Conservation (phyloP, 64 coral and sea anemone genomes). For the Montipora sp. region DNA sequence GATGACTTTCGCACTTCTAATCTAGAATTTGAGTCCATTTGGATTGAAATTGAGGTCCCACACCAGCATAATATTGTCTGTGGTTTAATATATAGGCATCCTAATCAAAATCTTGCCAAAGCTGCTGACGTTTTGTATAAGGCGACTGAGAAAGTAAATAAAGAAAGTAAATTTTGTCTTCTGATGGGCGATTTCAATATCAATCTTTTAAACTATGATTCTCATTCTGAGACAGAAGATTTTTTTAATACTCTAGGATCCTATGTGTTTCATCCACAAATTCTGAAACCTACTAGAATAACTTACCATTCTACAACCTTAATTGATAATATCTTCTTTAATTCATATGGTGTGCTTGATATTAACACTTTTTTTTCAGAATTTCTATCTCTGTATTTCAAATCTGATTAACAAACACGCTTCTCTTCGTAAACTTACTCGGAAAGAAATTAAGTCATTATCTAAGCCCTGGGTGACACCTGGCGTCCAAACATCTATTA, state of each 20-base stretch:
- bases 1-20: not conserved
- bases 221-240: too few relatives aligned
- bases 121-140: constrained; percentile 17
- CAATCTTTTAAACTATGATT: too few relatives aligned
- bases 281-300: too few relatives aligned
- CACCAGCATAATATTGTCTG: constrained; percentile 59
- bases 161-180: constrained; percentile 12
- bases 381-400: constrained; percentile 35
- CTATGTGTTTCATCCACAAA: too few relatives aligned
- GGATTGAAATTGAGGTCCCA: constrained; percentile 41
- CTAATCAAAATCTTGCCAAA: constrained; percentile 28
- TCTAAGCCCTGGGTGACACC: constrained; percentile 56
- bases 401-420: constrained; percentile 53
- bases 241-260: too few relatives aligned
- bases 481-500: constrained; percentile 53
- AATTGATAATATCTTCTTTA: too few relatives aligned
- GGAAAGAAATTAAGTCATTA: constrained; percentile 67
- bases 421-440: constrained; percentile 47
- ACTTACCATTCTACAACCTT: too few relatives aligned
- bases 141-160: constrained; percentile 38
- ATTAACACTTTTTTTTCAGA: not conserved
- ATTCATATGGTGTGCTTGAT: not conserved
- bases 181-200: too few relatives aligned
- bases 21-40: constrained; percentile 23
- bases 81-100: constrained; percentile 74